phyloP scores from a whole-genome alignment of 2,888 invertebrate species.

The Thumatha senex region DNA sequence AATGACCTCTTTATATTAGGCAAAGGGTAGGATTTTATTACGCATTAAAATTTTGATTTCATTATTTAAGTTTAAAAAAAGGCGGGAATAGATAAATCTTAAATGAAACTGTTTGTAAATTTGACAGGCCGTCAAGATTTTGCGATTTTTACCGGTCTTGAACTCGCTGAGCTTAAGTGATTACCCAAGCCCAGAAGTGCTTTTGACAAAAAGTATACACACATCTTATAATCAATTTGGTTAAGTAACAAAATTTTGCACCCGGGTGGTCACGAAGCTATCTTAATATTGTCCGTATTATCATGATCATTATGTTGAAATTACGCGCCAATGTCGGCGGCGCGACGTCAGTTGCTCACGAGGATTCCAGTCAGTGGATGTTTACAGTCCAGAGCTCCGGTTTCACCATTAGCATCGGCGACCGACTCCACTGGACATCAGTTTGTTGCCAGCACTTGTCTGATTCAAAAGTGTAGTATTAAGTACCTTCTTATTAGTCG shows the following conservation, averaged over 20 bases:
- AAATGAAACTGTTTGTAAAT: too few relatives aligned
- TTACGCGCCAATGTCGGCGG: conserved; percentile 37
- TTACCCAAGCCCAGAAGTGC: too few relatives aligned
- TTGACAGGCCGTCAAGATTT: too few relatives aligned
- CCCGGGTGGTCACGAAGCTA: conserved; percentile 34
- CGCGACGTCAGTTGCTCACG: conserved; percentile 38
- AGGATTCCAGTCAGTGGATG: conserved; percentile 77
- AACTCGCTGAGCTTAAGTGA: too few relatives aligned
- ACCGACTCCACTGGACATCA: conserved; percentile 52
- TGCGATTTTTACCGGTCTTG: too few relatives aligned
- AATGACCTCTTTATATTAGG: too few relatives aligned
- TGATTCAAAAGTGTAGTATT: conserved; percentile 58
- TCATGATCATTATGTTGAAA: conserved; percentile 8
- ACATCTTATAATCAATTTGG: neutral
- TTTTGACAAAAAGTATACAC: too few relatives aligned
- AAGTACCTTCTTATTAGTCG: conserved; percentile 33
- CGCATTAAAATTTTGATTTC: too few relatives aligned
- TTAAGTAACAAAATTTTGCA: neutral
- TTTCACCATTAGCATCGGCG: conserved; percentile 69
- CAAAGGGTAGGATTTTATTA: too few relatives aligned
- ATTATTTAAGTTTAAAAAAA: too few relatives aligned
- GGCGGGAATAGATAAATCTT: too few relatives aligned
- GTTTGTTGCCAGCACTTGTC: conserved; percentile 64
- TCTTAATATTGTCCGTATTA: conserved; percentile 32
- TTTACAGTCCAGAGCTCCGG: conserved; percentile 73